phyloP scores from a whole-genome alignment of 2,797 vertebrate species.

The Coccyzus lansbergi region DNA sequence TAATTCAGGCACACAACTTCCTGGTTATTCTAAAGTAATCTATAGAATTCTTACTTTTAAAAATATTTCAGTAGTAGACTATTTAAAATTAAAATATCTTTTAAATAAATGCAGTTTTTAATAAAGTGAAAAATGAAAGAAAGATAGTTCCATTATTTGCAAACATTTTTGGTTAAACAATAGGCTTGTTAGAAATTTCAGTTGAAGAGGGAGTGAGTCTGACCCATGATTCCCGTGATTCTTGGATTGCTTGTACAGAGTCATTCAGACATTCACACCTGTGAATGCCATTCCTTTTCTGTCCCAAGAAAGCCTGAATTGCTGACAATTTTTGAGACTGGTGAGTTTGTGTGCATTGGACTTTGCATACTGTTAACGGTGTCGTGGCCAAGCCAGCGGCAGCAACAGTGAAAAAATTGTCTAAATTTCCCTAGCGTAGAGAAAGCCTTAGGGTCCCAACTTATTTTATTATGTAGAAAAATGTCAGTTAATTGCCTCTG shows the following conservation, averaged over 20 bases:
- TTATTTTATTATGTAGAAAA: constrained; percentile 62
- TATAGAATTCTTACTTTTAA: constrained; percentile 20
- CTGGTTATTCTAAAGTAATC: neutral
- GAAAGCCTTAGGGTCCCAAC: constrained; percentile 53
- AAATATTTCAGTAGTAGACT: neutral
- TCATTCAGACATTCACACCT: neutral
- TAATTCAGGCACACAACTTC: constrained; percentile 6
- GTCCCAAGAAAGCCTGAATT: neutral
- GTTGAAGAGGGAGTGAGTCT: neutral
- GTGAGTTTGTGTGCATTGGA: neutral
- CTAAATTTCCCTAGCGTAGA: constrained; percentile 59
- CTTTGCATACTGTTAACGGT: neutral
- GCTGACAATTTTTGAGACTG: neutral
- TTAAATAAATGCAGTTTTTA: neutral
- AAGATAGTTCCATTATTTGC: neutral
- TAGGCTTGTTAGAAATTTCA: neutral
- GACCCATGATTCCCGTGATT: neutral
- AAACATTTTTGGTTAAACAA: neutral
- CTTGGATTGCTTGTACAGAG: neutral
- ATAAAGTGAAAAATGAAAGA: neutral
- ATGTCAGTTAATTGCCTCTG: constrained; percentile 63
- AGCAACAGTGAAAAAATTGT: neutral
- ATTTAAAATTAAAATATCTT: neutral
- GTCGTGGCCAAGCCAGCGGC: constrained; percentile 3
- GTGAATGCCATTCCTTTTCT: neutral